A percentile compares a stretch with the other conserved stretches of the same genome.
Conservation (phyloP, 2,113 vertebrate species). For the Coracopsis vasa region DNA sequence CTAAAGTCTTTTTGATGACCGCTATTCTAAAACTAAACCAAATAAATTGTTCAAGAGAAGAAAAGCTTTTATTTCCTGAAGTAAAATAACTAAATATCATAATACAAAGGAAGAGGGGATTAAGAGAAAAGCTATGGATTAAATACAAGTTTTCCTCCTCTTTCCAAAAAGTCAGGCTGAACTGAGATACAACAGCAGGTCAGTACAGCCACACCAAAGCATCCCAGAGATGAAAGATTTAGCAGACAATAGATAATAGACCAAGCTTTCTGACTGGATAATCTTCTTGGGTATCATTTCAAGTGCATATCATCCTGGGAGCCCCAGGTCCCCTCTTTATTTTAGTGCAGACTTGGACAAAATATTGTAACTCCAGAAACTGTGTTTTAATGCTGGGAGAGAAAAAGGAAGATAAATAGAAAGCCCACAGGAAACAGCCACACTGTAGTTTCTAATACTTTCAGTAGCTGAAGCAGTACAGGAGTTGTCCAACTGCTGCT, state of each 20-base stretch:
- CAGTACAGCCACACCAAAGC: not conserved
- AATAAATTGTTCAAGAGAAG: not conserved
- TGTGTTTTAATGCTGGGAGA: not conserved
- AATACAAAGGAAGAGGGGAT: not conserved
- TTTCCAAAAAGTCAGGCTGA: not conserved
- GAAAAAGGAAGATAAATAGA: not conserved
- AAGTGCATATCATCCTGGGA: not conserved
- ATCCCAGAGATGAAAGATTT: not conserved
- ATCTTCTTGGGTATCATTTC: not conserved
- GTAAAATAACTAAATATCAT: not conserved
- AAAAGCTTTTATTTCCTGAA: not conserved
- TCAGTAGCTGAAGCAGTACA: not conserved
- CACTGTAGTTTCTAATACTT: not conserved
- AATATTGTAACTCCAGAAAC: not conserved
- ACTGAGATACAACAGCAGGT: not conserved
- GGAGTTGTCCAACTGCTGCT: not conserved
- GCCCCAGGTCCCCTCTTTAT: not conserved
- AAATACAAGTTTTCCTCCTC: not conserved
- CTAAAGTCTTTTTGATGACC: not conserved
- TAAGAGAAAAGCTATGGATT: not conserved
- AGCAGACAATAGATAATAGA: not conserved
- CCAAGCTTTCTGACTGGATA: not conserved
- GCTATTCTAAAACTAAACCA: not conserved
- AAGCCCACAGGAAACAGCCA: not conserved
- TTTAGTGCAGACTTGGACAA: not conserved